Evolutionary conservation across 2,113 vertebrate genomes (phyloP).

Genomic region (Pardalotus punctatus): DNA sequence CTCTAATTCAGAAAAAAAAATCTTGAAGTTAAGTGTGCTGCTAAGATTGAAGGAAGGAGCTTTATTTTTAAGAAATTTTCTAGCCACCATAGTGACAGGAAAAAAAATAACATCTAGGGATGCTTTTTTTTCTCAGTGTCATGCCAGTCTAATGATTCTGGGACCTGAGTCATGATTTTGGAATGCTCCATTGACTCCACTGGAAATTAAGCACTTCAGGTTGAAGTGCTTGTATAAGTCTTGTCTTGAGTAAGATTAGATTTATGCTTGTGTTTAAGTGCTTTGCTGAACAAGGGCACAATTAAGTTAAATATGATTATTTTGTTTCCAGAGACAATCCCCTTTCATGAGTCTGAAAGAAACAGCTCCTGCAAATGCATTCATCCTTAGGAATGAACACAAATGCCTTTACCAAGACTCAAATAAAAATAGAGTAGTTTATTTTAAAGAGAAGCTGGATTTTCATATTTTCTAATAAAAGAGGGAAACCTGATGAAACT

Average conservation of each 20-base stretch:
- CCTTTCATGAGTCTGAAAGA: background rate
- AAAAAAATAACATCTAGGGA: background rate
- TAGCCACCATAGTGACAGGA: background rate
- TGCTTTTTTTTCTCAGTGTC: background rate
- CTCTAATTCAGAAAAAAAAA: background rate
- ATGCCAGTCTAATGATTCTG: slow-evolving; percentile 20
- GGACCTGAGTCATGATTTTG: slow-evolving; percentile 57
- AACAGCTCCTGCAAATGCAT: background rate
- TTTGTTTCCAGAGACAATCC: slow-evolving; percentile 34
- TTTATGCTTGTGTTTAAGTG: slow-evolving; percentile 59
- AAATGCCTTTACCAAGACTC: background rate
- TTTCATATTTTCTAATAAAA: slow-evolving; percentile 57
- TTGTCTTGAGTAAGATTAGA: slow-evolving; percentile 51
- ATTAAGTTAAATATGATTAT: slow-evolving; percentile 56
- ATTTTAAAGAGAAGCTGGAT: slow-evolving; percentile 32
- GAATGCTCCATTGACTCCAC: slow-evolving; percentile 51
- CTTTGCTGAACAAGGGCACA: slow-evolving; percentile 53
- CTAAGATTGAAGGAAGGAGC: background rate
- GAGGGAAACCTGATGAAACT: slow-evolving; percentile 65
- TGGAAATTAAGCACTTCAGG: slow-evolving; percentile 55
- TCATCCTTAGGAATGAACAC: background rate
- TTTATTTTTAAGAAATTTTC: background rate
- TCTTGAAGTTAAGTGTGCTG: background rate
- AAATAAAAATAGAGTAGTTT: slow-evolving; percentile 12
- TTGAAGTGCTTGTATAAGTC: slow-evolving; percentile 47